Percentiles rank a stretch among this genome's conserved stretches.
Evolutionary conservation across 1,140 invertebrate genomes (phyloP).

Genomic region (Zaprionus camerounensis): DNA sequence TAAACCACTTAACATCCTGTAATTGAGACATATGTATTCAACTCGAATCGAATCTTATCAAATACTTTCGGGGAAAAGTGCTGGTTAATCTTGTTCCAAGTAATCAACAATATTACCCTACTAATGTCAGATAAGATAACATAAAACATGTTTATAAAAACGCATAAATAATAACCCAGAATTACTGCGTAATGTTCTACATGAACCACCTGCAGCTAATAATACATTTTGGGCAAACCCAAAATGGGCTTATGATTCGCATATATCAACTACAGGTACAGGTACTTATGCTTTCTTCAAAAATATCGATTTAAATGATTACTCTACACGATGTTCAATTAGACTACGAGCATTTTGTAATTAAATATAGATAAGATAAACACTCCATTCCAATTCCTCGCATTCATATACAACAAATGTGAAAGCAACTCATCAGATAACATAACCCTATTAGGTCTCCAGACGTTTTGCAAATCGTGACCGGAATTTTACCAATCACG

Average conservation of each 20-base stretch:
- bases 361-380: conserved; percentile 27
- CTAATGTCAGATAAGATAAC: not conserved
- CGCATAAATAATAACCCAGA: not conserved
- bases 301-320: not conserved
- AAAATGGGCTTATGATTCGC: not conserved
- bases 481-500: conserved; percentile 8
- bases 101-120: not conserved
- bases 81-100: not conserved
- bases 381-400: not conserved
- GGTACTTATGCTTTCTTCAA: not conserved
- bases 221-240: not conserved
- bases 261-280: not conserved
- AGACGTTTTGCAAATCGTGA: not conserved
- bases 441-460: not conserved
- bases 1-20: not conserved
- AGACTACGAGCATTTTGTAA: not conserved
- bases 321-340: not conserved
- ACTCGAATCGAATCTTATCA: not conserved
- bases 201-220: not conserved
- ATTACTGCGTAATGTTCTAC: not conserved
- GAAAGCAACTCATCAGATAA: not conserved
- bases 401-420: not conserved
- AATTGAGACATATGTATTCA: not conserved
- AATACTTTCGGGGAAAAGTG: not conserved
- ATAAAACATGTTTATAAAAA: not conserved